phyloP scores from a whole-genome alignment of 2,888 invertebrate genomes.

The Drosophila seclusa region DNA sequence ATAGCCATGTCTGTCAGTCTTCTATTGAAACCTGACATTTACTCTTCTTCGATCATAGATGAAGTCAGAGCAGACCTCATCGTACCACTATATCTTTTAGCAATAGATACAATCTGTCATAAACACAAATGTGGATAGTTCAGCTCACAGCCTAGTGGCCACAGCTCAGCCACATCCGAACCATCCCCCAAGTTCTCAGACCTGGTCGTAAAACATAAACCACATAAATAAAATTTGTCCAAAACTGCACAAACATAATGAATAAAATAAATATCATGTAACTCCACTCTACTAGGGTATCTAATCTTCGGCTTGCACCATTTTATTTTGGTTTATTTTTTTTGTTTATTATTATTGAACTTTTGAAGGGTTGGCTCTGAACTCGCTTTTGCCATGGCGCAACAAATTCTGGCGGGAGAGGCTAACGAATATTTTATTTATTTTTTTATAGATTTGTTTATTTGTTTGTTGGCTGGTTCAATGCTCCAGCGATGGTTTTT shows the following conservation, averaged over 20 bases:
- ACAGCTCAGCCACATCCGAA: too few species aligned
- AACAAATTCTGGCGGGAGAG: conserved; percentile 45
- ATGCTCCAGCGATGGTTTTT: conserved; percentile 40
- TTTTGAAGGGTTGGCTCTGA: conserved; percentile 39
- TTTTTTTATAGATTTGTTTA: conserved; percentile 13
- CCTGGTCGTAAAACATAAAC: background rate
- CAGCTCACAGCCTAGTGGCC: background rate
- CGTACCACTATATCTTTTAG: background rate
- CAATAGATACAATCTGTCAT: background rate
- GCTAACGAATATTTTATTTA: conserved; percentile 33
- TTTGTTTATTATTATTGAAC: conserved; percentile 40
- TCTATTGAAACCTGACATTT: background rate
- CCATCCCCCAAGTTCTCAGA: too few species aligned
- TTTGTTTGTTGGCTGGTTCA: conserved; percentile 40
- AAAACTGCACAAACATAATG: background rate
- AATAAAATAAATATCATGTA: background rate
- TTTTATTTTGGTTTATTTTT: background rate
- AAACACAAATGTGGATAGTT: background rate
- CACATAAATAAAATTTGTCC: background rate
- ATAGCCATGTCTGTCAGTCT: background rate
- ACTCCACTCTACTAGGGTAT: background rate
- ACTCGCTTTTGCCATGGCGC: conserved; percentile 32
- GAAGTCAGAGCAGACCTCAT: background rate
- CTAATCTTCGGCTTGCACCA: background rate
- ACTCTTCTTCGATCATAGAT: background rate